phyloP scores from a whole-genome alignment of 2,888 invertebrate genomes.

The Apocheima hispidaria region DNA sequence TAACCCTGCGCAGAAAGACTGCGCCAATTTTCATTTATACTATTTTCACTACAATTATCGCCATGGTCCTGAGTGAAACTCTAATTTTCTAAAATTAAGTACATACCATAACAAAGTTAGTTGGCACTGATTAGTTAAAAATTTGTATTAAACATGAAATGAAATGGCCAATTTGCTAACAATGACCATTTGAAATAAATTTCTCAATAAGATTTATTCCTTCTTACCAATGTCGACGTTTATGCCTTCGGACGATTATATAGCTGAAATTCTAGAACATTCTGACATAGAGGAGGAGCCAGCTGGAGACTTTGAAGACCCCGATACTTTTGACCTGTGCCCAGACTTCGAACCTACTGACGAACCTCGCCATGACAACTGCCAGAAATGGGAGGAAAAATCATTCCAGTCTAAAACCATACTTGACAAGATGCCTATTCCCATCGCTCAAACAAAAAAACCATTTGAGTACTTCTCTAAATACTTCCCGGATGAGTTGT shows the following conservation, averaged over 20 bases:
- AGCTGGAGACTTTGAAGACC: conserved; percentile 24
- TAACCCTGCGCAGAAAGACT: neutral
- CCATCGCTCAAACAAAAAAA: conserved; percentile 26
- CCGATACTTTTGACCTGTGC: conserved; percentile 28
- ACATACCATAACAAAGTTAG: no score
- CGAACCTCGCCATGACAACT: conserved; percentile 5
- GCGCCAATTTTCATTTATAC: neutral
- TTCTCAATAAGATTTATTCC: neutral
- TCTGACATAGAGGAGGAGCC: conserved; percentile 37
- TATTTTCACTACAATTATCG: neutral
- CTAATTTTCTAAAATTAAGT: no score
- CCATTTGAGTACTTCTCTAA: conserved; percentile 30
- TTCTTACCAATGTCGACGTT: conserved; percentile 16
- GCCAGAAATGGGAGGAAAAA: conserved; percentile 32
- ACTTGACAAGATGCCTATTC: conserved; percentile 21
- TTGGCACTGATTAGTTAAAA: no score
- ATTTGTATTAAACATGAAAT: no score
- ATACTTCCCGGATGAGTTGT: conserved; percentile 38
- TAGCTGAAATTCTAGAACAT: conserved; percentile 44
- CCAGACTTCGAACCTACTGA: conserved; percentile 18
- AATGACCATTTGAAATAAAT: neutral
- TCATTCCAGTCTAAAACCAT: conserved; percentile 25
- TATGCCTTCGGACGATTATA: conserved; percentile 30
- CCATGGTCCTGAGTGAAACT: neutral
- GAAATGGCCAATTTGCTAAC: neutral